These are phyloP conservation scores for Erebia ligea DNA, from an alignment of 2,888 invertebrate genomes.

Conservation along the genomic window DNA sequence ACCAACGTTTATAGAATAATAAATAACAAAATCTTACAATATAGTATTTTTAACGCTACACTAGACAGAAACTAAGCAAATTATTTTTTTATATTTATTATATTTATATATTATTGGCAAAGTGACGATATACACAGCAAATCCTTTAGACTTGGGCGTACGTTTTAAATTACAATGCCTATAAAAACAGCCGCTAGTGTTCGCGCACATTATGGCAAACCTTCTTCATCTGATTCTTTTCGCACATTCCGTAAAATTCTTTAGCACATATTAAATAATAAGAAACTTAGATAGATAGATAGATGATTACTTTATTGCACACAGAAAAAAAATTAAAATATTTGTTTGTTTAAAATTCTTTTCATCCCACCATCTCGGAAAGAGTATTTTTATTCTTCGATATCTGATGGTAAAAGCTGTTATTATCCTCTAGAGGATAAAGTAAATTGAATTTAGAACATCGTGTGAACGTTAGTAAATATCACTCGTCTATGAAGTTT, in stretches of 20 bases:
- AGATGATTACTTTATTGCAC: too few species aligned
- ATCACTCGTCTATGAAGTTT: too few species aligned
- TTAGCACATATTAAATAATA: not conserved
- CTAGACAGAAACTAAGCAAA: constrained; percentile 75
- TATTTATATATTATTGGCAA: constrained; percentile 58
- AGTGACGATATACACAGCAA: constrained; percentile 49
- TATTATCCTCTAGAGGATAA: too few species aligned
- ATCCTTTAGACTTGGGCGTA: constrained; percentile 35
- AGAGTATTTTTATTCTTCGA: too few species aligned
- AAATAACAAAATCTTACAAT: constrained; percentile 79
- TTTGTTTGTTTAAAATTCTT: not conserved
- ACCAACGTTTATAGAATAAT: constrained; percentile 63
- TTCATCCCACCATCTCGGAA: too few species aligned
- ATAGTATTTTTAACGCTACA: constrained; percentile 55
- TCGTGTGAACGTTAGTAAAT: too few species aligned
- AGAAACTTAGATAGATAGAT: too few species aligned
- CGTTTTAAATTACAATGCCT: constrained; percentile 31
- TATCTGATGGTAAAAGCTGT: too few species aligned
- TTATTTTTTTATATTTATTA: constrained; percentile 47
- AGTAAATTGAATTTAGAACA: too few species aligned
- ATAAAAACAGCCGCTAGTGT: constrained; percentile 28
- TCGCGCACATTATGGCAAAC: constrained; percentile 5
- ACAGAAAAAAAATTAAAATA: too few species aligned
- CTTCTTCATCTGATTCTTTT: not conserved
- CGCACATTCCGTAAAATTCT: not conserved